These are phyloP conservation scores for Amia ocellicauda DNA, from an alignment of 2,113 vertebrate genomes.

Conservation along the genomic window DNA sequence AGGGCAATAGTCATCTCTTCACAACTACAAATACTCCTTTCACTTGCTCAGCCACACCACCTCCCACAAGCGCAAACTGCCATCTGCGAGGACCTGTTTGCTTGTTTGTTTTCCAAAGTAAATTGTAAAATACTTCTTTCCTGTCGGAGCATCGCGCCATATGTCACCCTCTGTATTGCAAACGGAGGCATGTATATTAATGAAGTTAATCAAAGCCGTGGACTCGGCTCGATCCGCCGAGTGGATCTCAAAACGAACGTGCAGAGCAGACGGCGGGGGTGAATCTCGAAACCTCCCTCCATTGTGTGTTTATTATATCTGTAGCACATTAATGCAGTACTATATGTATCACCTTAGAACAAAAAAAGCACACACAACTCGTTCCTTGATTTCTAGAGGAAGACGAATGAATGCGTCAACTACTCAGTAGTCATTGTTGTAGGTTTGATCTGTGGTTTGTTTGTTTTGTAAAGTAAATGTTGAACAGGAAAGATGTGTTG, in stretches of 20 bases:
- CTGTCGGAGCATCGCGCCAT: conserved; percentile 93
- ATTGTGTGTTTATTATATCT: neutral
- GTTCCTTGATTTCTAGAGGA: too few relatives aligned
- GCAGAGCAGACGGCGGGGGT: neutral
- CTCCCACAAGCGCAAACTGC: conserved; percentile 83
- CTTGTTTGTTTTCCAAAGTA: conserved; percentile 97
- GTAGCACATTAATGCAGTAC: neutral
- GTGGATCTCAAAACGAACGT: conserved; percentile 48
- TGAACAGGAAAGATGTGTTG: too few relatives aligned
- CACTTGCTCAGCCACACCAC: conserved; percentile 54
- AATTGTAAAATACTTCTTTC: conserved; percentile 97
- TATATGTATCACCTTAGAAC: conserved; percentile 4
- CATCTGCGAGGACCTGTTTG: conserved; percentile 98
- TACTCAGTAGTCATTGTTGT: too few relatives aligned
- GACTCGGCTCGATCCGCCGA: conserved; percentile 52
- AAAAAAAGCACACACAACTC: too few relatives aligned
- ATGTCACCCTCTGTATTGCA: conserved; percentile 89
- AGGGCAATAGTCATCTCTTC: conserved; percentile 58
- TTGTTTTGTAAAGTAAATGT: too few relatives aligned
- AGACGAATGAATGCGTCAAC: too few relatives aligned
- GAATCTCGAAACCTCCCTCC: neutral
- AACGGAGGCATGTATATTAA: conserved; percentile 94
- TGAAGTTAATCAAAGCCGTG: conserved; percentile 85
- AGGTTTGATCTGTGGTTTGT: too few relatives aligned
- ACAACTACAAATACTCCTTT: conserved; percentile 57